Evolutionary conservation across 1,140 invertebrate species (phyloP).

Genomic region (Drosophila aff.): DNA sequence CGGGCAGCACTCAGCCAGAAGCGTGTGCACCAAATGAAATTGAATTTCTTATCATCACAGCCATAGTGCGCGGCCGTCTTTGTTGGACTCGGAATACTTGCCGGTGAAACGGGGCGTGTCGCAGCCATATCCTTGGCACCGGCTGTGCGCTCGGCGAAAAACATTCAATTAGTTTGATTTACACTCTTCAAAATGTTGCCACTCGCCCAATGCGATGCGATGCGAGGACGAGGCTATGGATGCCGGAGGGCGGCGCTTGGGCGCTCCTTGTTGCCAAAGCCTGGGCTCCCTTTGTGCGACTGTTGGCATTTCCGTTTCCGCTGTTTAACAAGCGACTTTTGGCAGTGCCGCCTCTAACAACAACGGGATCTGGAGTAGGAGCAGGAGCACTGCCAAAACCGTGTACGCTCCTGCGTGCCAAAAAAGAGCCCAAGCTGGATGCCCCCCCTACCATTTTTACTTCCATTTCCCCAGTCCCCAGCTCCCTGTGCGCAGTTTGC

Average conservation of each 20-base stretch:
- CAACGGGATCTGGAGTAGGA: slow-evolving; percentile 37
- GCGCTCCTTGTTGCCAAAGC: slow-evolving; percentile 14
- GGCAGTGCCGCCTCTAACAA: slow-evolving; percentile 59
- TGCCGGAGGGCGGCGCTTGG: slow-evolving; percentile 22
- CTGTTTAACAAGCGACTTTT: slow-evolving; percentile 81
- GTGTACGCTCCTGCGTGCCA: slow-evolving; percentile 74
- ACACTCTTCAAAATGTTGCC: slow-evolving; percentile 59
- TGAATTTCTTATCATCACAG: slow-evolving; percentile 71
- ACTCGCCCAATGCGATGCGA: slow-evolving; percentile 7
- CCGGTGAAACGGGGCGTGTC: slow-evolving; percentile 47
- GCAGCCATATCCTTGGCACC: slow-evolving; percentile 60
- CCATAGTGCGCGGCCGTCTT: slow-evolving; percentile 19
- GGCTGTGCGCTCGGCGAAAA: slow-evolving; percentile 71
- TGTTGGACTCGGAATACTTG: slow-evolving; percentile 12
- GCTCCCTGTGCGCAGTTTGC: slow-evolving; percentile 40
- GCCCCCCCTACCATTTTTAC: slow-evolving; percentile 2
- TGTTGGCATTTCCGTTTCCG: slow-evolving; percentile 81
- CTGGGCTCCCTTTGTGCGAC: slow-evolving; percentile 71
- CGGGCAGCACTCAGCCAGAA: slow-evolving; percentile 28
- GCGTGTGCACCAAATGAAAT: slow-evolving; percentile 52
- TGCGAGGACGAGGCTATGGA: not conserved
- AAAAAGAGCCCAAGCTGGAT: slow-evolving; percentile 52
- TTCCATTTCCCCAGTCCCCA: not conserved
- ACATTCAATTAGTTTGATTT: slow-evolving; percentile 83
- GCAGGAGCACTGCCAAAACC: slow-evolving; percentile 65